Evolutionary conservation across 2,113 vertebrate species (phyloP), one percentile per base, ranked within the genome.

Genomic region (Miniopterus natalensis): DNA sequence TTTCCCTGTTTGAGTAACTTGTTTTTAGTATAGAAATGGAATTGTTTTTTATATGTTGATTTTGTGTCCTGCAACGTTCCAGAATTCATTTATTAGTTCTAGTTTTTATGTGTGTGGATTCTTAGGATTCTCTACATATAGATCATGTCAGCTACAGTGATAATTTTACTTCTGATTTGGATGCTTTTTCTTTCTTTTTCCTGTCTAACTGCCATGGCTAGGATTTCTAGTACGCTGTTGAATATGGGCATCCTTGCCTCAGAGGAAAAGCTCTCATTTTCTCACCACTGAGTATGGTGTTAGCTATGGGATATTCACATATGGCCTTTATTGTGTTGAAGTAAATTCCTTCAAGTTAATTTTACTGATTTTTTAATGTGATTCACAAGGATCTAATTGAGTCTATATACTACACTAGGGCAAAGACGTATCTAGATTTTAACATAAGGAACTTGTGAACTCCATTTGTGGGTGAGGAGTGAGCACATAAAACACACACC

Each of bases 271-370:
- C 23, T 53, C 63, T 31, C 29, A 49, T 27, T 42, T 89, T 89
- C 49, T 51, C 86, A n/a, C 11, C 29, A 78, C 1, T 78, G 73
- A 78, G 6, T 21, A 89, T 21, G 6, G 51, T 29, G n/a, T 13
- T 66, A 53, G 15, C n/a, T 89, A 31, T 53, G 45, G 29, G 17
- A 6, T 78, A 15, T 66, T 53, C 25, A 78, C 9, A 61, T 53
- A 21, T 78, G 45, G 63, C 47, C 73, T 89, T 89, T 78, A 31
- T 2, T 78, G 25, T 78, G 7, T 78, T 89, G 59, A 53, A 59
- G 86, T 49, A 75, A 88, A 57, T n/a, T 79, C 47, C 74, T 90
- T 55, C 61, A 90, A 55, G 49, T 90, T 79, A 66, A 79, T 15
- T 57, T 59, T 59, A 87, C 25, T 27, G 57, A 61, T 4, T 68